phyloP scores from a whole-genome alignment of 1,140 invertebrate species.

The Habropoda laboriosa region DNA sequence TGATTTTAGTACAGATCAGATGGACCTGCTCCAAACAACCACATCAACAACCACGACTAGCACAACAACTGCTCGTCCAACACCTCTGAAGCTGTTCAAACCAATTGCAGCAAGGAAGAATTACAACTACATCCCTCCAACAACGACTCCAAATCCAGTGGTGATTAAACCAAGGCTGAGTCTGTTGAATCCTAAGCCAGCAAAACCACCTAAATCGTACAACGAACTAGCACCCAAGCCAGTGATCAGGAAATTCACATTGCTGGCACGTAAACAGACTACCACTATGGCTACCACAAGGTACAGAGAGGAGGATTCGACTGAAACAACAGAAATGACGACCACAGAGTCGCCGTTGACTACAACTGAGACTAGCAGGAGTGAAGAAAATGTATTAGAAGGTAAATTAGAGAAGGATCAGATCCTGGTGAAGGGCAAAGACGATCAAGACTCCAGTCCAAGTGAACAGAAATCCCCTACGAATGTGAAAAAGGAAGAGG shows the following conservation, averaged over 20 bases:
- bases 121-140: conserved; percentile 75
- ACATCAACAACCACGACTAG: conserved; percentile 47
- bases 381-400: conserved; percentile 55
- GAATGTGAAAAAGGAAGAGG: conserved; percentile 19
- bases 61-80: conserved; percentile 57
- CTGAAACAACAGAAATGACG: conserved; percentile 21
- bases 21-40: neutral
- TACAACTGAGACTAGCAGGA: conserved; percentile 18
- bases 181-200: conserved; percentile 74
- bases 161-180: conserved; percentile 73
- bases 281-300: conserved; percentile 30
- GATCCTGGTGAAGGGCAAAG: neutral
- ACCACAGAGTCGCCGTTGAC: neutral
- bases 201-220: conserved; percentile 74
- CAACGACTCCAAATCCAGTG: conserved; percentile 76
- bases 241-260: conserved; percentile 72
- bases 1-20: neutral
- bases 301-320: conserved; percentile 9
- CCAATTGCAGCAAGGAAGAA: conserved; percentile 72
- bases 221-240: conserved; percentile 78
- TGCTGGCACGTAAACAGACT: conserved; percentile 61
- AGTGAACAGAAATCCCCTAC: conserved; percentile 43
- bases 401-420: conserved; percentile 32
- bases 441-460: conserved; percentile 38
- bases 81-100: conserved; percentile 73